Base-by-base conservation (phyloP, 2,797 vertebrate genomes). In the Parauchenoglanis punctatus region DNA sequence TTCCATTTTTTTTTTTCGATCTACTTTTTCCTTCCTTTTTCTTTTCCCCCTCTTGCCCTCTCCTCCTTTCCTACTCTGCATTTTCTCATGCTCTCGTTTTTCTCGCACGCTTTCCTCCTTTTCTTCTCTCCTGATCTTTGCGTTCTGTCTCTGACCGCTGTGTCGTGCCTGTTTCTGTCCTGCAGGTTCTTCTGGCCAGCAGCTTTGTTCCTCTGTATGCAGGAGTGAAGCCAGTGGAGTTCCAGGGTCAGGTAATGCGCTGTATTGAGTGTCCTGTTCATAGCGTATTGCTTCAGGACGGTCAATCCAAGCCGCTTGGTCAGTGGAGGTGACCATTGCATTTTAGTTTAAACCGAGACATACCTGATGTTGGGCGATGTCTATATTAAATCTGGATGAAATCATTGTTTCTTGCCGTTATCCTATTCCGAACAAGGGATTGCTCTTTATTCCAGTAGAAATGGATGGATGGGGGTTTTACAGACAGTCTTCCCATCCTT, bases 391-490 rank as follows among this genome's bases (percentile, higher is more conserved):
- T 23, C 81, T 10, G 68, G 35, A 83, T 17, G 58, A 25, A 59
- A 40, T 23, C 28, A 67, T 23, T 61, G 40, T 59, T 72, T 81
- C 23, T 52, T 23, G 23, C 20, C 77, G 59, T 73, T 72, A 15
- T 73, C 7, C 31, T 35, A 59, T 40, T 40, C 49, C 83, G 67
- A 72, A 75, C 17, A 63, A 10, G 8, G 46, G 5, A 49, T n/a
- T 46, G 1, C n/a, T 23, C 56, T 85, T 85, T 25, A 23, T 54
- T 78, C 3, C 72, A 80, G 18, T 31, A 99, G 98, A 97, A 92
- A 77, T 99, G 97, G 97, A 93, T 97, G 0, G 98, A 99, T 2
- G 97, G 98, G 25, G 97, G 97, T 0, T 94, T 99, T 88, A 97
- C 96, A 0, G 94, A 98, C 93, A 95, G 96, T 85, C 96, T 99